Base-by-base conservation (phyloP, 2,113 vertebrate species). In the Puntigrus tetrazona region DNA sequence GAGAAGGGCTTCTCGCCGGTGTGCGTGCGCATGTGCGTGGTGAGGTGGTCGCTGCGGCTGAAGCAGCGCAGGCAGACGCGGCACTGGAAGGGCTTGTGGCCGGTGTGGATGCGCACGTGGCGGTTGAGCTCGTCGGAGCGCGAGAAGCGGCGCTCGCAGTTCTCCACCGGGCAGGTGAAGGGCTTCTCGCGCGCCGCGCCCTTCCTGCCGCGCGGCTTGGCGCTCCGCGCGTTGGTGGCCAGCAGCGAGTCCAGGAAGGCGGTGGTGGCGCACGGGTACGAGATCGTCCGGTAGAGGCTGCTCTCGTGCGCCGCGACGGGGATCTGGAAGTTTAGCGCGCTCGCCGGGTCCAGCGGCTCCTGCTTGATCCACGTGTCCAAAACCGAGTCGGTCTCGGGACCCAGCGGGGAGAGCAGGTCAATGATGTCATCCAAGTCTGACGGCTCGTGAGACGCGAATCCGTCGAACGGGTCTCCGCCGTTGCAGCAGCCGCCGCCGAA, bases 71-170 rank as follows among this genome's bases (percentile, higher is more conserved):
- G 85, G 92, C 97, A 98, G 90, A 98, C 96, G 86, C 95, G 91
- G 91, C 97, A 98, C 93, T 97, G 96, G 94, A 98, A 98, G 36
- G 97, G 97, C 69, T 98, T 98, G 94, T 98, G 97, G n/a, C 97
- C 97, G 0, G 97, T 97, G 89, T 98, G 97, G 91, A 98, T 97
- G 85, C 97, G 96, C 84, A 98, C 94, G 93, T 98, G 97, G 82
- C 97, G 89, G 91, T 97, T 98, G 73, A 98, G 96, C 89, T 98
- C 97, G 22, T 98, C 97, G 0, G 97, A 98, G 87, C 97, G 94
- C 47, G 97, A 97, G 77, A 98, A 98, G 91, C 97, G 96, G 25
- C 97, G 93, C 83, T 96, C 91, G 87, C 97, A 98, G 61, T 92
- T 97, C 81, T 95, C 95, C 86, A 97, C 93, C 0, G 95, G 95